A percentile compares a stretch with the other conserved stretches of the same genome.
Conservation (phyloP, 2,797 vertebrate species). For the Peromyscus aztecus region DNA sequence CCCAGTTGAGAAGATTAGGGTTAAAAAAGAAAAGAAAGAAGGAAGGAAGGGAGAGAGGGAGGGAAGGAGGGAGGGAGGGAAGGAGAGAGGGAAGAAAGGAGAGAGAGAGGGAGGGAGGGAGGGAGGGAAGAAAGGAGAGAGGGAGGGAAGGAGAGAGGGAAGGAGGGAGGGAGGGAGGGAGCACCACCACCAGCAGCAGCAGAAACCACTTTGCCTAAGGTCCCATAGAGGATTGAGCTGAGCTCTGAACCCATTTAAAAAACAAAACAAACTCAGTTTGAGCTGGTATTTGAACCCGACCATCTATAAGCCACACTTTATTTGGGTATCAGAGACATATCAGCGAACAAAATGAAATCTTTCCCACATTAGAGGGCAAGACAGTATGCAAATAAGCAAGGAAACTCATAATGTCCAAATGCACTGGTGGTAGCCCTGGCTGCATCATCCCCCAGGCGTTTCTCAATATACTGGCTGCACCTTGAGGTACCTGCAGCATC, state of each 20-base stretch:
- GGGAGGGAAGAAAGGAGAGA: not conserved
- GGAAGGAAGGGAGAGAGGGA: not conserved
- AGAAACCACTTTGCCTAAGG: not conserved
- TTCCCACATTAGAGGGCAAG: not conserved
- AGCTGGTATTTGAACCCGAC: not conserved
- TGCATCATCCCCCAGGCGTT: not conserved
- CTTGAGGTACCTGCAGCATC: not conserved
- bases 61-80: no score
- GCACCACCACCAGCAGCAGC: not conserved
- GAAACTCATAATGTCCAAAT: not conserved
- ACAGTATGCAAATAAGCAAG: constrained; percentile 8
- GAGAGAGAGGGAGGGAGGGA: not conserved
- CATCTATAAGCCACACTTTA: not conserved
- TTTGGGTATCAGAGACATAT: not conserved
- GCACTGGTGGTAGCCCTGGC: not conserved
- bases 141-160: fast-evolving
- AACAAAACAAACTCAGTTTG: not conserved
- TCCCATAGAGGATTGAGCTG: not conserved
- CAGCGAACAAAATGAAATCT: not conserved
- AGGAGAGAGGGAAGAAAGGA: no score
- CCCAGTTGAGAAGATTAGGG: not conserved
- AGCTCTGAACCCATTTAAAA: not conserved
- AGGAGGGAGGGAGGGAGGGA: no score
- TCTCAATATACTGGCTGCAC: not conserved
- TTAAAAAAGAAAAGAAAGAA: not conserved